phyloP scores from a whole-genome alignment of 2,797 vertebrate species.

The Eulemur coronatus region DNA sequence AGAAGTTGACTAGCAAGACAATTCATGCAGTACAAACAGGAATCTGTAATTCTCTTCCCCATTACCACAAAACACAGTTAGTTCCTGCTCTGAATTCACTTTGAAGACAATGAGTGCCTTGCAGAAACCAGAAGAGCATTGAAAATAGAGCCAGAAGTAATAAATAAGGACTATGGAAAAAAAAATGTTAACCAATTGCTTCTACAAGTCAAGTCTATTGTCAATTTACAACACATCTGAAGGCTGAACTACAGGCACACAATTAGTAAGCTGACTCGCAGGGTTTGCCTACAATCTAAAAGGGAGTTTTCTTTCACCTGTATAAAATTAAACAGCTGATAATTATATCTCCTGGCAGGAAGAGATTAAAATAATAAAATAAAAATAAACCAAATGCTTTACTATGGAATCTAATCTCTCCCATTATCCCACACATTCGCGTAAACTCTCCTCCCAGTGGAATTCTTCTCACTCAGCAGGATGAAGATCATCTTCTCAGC shows the following conservation, averaged over 20 bases:
- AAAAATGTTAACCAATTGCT: slow-evolving; percentile 47
- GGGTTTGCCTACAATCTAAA: slow-evolving; percentile 15
- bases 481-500: slow-evolving; percentile 60
- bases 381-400: slow-evolving; percentile 55
- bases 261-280: slow-evolving; percentile 4
- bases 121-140: slow-evolving; percentile 45
- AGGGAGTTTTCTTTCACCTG: slow-evolving; percentile 48
- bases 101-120: slow-evolving; percentile 64
- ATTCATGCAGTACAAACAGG: slow-evolving; percentile 65
- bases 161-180: neutral
- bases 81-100: slow-evolving; percentile 62
- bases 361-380: slow-evolving; percentile 72
- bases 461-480: slow-evolving; percentile 60
- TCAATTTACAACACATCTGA: slow-evolving; percentile 33
- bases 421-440: slow-evolving; percentile 51
- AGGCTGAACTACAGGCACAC: neutral
- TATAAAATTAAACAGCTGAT: slow-evolving; percentile 48
- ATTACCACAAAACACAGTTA: slow-evolving; percentile 60
- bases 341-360: slow-evolving; percentile 13
- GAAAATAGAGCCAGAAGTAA: slow-evolving; percentile 56
- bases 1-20: slow-evolving; percentile 69
- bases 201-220: slow-evolving; percentile 44
- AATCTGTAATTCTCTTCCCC: slow-evolving; percentile 64
- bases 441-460: neutral
- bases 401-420: slow-evolving; percentile 51